Evolutionary conservation across 2,888 invertebrate genomes (phyloP).

Genomic region (Tipula unca): DNA sequence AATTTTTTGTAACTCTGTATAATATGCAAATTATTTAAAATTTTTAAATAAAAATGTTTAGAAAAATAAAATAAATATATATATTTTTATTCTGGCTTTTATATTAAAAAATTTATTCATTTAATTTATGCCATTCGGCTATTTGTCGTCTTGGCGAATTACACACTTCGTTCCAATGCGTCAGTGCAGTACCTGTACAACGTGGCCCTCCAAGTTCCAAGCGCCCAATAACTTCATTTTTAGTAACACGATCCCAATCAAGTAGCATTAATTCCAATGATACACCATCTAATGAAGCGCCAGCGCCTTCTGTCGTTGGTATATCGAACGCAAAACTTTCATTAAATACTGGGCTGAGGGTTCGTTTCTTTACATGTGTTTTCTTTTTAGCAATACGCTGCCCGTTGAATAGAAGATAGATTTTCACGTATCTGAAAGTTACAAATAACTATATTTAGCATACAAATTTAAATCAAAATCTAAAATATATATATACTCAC

Average conservation of each 20-base stretch:
- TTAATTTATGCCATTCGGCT: constrained; percentile 98
- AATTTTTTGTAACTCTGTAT: neutral
- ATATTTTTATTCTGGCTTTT: neutral
- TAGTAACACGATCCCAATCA: constrained; percentile 97
- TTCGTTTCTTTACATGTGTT: constrained; percentile 97
- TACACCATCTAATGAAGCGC: constrained; percentile 40
- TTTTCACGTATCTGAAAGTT: constrained; percentile 66
- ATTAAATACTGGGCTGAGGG: constrained; percentile 96
- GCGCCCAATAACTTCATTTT: constrained; percentile 95
- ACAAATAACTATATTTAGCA: neutral
- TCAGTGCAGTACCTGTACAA: constrained; percentile 70
- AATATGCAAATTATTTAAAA: neutral
- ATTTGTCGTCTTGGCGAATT: constrained; percentile 95
- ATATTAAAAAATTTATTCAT: constrained; percentile 54
- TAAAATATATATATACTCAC: neutral
- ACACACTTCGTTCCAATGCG: constrained; percentile 97
- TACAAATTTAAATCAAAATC: neutral
- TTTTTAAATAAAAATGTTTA: neutral
- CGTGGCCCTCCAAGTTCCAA: constrained; percentile 83
- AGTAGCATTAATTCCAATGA: constrained; percentile 47
- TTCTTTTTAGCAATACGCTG: constrained; percentile 98
- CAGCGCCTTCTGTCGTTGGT: constrained; percentile 57
- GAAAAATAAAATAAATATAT: constrained; percentile 8
- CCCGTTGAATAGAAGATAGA: constrained; percentile 94
- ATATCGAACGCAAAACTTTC: constrained; percentile 98